Conservation (phyloP, 1,140 invertebrate genomes). For the Vanessa atalanta region DNA sequence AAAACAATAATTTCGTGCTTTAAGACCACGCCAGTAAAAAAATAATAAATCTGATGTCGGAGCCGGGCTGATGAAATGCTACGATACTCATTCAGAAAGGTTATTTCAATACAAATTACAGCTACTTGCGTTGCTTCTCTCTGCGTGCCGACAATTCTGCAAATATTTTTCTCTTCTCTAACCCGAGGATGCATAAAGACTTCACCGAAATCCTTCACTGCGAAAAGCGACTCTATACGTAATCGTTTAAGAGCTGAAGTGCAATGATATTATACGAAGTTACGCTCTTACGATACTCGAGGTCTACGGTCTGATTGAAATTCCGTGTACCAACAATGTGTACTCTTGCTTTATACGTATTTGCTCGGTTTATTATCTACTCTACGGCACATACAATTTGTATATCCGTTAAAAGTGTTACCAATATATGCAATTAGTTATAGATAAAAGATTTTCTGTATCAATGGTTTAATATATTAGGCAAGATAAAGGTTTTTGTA, state of each 20-base stretch:
- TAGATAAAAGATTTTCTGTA: constrained; percentile 44
- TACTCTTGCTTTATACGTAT: constrained; percentile 69
- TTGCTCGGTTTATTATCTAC: constrained; percentile 68
- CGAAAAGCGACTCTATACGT: constrained; percentile 39
- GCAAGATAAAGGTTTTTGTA: constrained; percentile 26
- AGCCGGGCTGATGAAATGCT: constrained; percentile 71
- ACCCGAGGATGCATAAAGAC: constrained; percentile 49
- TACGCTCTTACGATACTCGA: constrained; percentile 34
- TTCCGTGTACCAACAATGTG: constrained; percentile 77
- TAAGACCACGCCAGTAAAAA: constrained; percentile 71
- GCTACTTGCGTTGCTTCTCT: constrained; percentile 75
- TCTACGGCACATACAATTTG: constrained; percentile 49
- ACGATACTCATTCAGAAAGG: constrained; percentile 76
- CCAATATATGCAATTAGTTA: constrained; percentile 61
- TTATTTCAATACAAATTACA: constrained; percentile 80
- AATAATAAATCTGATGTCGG: constrained; percentile 77
- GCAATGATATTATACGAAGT: constrained; percentile 19
- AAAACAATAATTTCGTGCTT: constrained; percentile 80
- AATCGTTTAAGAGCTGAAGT: constrained; percentile 26
- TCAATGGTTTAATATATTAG: constrained; percentile 29
- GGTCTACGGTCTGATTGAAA: constrained; percentile 68
- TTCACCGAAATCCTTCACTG: not conserved
- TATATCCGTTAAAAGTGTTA: constrained; percentile 64
- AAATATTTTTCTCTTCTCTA: constrained; percentile 74
- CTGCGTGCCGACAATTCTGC: constrained; percentile 76